Percentiles rank a stretch among this genome's conserved stretches.
Evolutionary conservation across 2,888 invertebrate genomes (phyloP).

Genomic region (Tribolium freemani): DNA sequence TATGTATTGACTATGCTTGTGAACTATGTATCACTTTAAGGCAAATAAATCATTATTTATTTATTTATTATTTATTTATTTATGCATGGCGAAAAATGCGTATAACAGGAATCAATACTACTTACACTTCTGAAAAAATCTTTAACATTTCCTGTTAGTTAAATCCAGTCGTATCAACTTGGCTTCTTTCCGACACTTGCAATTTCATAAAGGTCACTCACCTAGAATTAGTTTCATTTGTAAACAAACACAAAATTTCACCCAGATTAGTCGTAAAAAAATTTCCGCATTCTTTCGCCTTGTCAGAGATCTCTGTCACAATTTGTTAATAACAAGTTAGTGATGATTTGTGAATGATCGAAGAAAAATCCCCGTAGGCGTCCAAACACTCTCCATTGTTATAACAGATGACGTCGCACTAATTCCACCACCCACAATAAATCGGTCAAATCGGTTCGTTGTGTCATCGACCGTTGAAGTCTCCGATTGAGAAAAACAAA

Average conservation of each 20-base stretch:
- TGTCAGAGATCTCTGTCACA: conserved; percentile 20
- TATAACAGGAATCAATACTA: not conserved
- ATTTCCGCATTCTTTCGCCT: conserved; percentile 25
- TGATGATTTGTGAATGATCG: conserved; percentile 27
- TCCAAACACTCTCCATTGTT: conserved; percentile 35
- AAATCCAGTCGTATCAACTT: not conserved
- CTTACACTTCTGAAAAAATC: not conserved
- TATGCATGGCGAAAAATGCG: not conserved
- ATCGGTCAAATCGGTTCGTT: conserved; percentile 24
- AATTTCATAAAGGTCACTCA: not conserved
- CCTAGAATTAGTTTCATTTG: not conserved
- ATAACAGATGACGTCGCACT: conserved; percentile 33
- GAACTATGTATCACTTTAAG: no score
- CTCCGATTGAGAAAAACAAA: conserved; percentile 3
- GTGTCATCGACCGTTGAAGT: conserved; percentile 43
- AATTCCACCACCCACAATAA: conserved; percentile 32
- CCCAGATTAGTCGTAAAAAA: not conserved
- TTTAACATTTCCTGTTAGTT: not conserved
- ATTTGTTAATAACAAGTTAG: conserved; percentile 24
- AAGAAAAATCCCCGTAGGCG: conserved; percentile 26
- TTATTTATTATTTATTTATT: no score
- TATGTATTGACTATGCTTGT: no score
- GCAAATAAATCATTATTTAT: no score
- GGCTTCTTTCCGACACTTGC: not conserved
- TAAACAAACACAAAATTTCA: not conserved